Conservation (phyloP, 1,140 invertebrate species). For the Pogonomyrmex barbatus region DNA sequence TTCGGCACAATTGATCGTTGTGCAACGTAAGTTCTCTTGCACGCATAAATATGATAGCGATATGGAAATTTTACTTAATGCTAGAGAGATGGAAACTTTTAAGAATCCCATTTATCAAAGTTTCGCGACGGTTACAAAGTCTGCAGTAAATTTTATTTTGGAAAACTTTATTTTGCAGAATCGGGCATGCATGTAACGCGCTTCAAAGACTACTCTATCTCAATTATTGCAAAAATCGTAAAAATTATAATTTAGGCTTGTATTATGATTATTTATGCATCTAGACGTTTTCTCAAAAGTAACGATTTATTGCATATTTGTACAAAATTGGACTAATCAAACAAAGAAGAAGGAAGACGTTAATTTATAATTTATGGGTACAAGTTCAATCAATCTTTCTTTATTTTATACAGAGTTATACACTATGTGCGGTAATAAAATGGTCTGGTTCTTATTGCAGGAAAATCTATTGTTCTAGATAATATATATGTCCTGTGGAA, state of each 20-base stretch:
- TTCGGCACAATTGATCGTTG: slow-evolving; percentile 60
- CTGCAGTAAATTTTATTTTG: slow-evolving; percentile 35
- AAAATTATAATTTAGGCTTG: not conserved
- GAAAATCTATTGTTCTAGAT: slow-evolving; percentile 30
- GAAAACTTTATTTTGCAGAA: slow-evolving; percentile 27
- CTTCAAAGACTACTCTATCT: not conserved
- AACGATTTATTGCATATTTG: not conserved
- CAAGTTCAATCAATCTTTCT: slow-evolving; percentile 16
- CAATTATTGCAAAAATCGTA: not conserved
- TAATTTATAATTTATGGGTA: slow-evolving; percentile 4
- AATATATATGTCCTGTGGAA: not conserved
- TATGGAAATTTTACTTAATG: slow-evolving; percentile 63
- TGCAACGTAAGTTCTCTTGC: slow-evolving; percentile 42
- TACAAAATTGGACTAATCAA: not conserved
- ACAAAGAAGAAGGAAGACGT: not conserved
- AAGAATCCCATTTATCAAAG: slow-evolving; percentile 56
- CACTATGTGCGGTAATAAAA: slow-evolving; percentile 10
- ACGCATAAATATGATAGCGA: slow-evolving; percentile 57
- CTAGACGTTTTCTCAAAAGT: not conserved
- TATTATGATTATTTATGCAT: not conserved
- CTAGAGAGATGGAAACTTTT: slow-evolving; percentile 37
- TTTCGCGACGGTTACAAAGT: slow-evolving; percentile 31
- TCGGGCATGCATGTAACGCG: slow-evolving; percentile 13
- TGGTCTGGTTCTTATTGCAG: not conserved
- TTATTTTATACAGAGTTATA: slow-evolving; percentile 24